These are phyloP conservation scores for Paracanthobrama guichenoti DNA, from an alignment of 2,113 vertebrate species.

Conservation along the genomic window DNA sequence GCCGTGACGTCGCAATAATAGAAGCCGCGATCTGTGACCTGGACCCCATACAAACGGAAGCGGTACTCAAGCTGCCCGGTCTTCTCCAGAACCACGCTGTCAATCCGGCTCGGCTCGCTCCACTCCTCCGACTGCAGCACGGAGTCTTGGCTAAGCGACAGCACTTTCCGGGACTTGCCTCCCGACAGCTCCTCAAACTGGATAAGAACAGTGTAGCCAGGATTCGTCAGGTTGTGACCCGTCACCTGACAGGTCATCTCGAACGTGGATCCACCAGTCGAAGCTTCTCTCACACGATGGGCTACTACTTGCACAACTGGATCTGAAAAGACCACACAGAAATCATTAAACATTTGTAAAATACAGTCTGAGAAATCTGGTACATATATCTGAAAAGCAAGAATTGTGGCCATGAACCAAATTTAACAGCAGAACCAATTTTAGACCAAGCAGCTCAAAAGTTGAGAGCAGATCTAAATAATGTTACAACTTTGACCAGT, in stretches of 20 bases:
- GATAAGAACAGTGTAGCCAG: slow-evolving; percentile 87
- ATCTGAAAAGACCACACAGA: slow-evolving; percentile 37
- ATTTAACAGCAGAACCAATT: too few relatives aligned
- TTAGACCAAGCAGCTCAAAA: too few relatives aligned
- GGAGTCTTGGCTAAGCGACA: slow-evolving; percentile 86
- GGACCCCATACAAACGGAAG: slow-evolving; percentile 88
- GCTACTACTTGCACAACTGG: slow-evolving; percentile 68
- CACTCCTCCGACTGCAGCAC: slow-evolving; percentile 84
- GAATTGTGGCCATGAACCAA: too few relatives aligned
- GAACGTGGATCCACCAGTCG: slow-evolving; percentile 89
- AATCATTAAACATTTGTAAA: not conserved
- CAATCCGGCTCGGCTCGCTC: slow-evolving; percentile 80
- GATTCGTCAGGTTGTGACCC: slow-evolving; percentile 84
- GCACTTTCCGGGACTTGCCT: slow-evolving; percentile 77
- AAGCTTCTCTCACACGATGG: slow-evolving; percentile 78
- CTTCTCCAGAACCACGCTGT: slow-evolving; percentile 86
- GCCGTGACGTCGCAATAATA: slow-evolving; percentile 90
- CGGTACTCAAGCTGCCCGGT: slow-evolving; percentile 85
- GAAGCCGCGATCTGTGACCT: slow-evolving; percentile 84
- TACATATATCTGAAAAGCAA: too few relatives aligned
- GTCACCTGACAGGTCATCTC: slow-evolving; percentile 90
- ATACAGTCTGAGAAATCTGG: not conserved
- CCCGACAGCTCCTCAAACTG: slow-evolving; percentile 75
- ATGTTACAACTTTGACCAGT: too few relatives aligned
- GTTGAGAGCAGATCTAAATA: too few relatives aligned